A percentile compares a stretch with the other conserved stretches of the same genome.
Conservation (phyloP, 92 coral and sea anemone species). For the Desmophyllum pertusum region DNA sequence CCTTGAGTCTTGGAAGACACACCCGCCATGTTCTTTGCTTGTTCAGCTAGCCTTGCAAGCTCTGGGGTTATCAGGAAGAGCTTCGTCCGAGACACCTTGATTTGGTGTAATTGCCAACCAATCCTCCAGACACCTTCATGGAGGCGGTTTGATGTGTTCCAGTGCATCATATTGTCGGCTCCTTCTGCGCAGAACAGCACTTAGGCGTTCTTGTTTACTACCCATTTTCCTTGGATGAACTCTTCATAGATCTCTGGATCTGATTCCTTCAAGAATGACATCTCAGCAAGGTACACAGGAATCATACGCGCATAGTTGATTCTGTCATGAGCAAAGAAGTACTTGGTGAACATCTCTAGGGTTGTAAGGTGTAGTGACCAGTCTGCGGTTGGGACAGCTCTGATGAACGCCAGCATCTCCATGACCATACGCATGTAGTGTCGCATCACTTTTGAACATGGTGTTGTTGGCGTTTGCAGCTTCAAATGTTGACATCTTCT, state of each 20-base stretch:
- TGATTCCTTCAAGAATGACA: constrained; percentile 31
- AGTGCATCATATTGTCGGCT: constrained; percentile 63
- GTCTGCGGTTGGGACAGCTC: constrained; percentile 48
- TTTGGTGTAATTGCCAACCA: constrained; percentile 62
- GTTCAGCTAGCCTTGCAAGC: constrained; percentile 29
- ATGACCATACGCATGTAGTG: constrained; percentile 65
- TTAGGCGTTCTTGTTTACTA: constrained; percentile 51
- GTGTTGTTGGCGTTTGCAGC: constrained; percentile 22
- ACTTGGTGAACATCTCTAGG: constrained; percentile 45
- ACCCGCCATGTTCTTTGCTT: constrained; percentile 68
- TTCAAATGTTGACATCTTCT: constrained; percentile 54
- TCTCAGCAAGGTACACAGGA: constrained; percentile 64
- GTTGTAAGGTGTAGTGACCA: constrained; percentile 57
- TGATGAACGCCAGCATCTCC: constrained; percentile 58
- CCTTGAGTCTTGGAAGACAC: constrained; percentile 25
- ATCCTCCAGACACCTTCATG: constrained; percentile 56
- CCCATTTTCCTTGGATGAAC: constrained; percentile 57
- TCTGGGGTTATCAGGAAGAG: constrained; percentile 58
- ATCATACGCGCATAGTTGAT: constrained; percentile 68
- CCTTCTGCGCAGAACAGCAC: constrained; percentile 61
- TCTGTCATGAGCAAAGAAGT: constrained; percentile 61
- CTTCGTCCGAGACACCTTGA: constrained; percentile 51
- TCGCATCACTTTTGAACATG: constrained; percentile 43
- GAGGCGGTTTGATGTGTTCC: constrained; percentile 58
- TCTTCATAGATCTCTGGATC: constrained; percentile 61